Percentiles rank a stretch among this genome's conserved stretches.
Evolutionary conservation across 2,888 invertebrate species (phyloP).

Genomic region (Napeogenes inachia): DNA sequence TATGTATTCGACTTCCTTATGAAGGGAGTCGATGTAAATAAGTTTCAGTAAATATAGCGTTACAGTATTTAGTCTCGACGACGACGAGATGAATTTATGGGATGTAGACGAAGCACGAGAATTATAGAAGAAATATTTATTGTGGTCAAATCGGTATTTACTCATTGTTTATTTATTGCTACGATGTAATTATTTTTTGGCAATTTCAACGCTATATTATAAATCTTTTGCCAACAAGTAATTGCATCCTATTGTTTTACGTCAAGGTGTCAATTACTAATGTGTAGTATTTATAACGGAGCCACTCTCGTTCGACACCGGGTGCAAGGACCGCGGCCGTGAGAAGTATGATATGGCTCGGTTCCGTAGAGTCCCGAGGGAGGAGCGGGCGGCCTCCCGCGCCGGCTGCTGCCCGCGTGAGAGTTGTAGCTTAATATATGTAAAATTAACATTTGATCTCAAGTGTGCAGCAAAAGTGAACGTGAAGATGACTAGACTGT

Average conservation of each 20-base stretch:
- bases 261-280: conserved; percentile 45
- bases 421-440: conserved; percentile 69
- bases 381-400: conserved; percentile 37
- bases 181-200: conserved; percentile 48
- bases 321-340: conserved; percentile 35
- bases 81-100: conserved; percentile 58
- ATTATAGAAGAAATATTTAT: conserved; percentile 65
- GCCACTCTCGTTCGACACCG: conserved; percentile 30
- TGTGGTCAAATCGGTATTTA: conserved; percentile 33
- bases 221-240: conserved; percentile 31
- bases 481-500: conserved; percentile 59
- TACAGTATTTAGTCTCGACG: conserved; percentile 63
- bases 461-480: conserved; percentile 75
- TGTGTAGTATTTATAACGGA: conserved; percentile 38
- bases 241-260: conserved; percentile 33
- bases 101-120: conserved; percentile 55
- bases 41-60: conserved; percentile 58
- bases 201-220: conserved; percentile 30
- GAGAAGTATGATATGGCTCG: conserved; percentile 73
- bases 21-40: conserved; percentile 72
- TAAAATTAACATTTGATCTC: conserved; percentile 77
- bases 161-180: conserved; percentile 44
- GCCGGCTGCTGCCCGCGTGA: conserved; percentile 64
- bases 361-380: conserved; percentile 15
- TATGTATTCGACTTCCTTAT: conserved; percentile 68